These are phyloP conservation scores for Incurvaria masculella DNA, from an alignment of 2,888 invertebrate species.

Conservation along the genomic window DNA sequence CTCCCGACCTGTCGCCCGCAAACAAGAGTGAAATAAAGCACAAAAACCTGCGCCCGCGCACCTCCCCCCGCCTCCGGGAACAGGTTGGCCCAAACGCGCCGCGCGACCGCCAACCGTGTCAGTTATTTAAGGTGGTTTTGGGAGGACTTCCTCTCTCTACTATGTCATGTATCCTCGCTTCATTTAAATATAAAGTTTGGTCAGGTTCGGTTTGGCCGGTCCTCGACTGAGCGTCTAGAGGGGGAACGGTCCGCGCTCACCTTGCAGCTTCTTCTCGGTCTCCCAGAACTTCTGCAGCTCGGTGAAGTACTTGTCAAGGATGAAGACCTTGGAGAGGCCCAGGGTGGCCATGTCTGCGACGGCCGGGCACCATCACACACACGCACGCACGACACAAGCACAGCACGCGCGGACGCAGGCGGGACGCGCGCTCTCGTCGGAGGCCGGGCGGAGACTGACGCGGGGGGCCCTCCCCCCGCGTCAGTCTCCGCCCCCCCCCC, in stretches of 20 bases:
- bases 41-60: neutral
- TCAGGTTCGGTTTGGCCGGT: too few species aligned
- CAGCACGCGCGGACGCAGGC: slow-evolving; percentile 1
- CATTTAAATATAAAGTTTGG: too few species aligned
- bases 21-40: neutral
- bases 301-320: slow-evolving; percentile 96
- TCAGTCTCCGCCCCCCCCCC: slow-evolving; percentile 11
- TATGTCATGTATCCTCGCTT: too few species aligned
- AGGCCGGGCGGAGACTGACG: slow-evolving; percentile 1
- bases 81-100: neutral
- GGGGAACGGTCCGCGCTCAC: slow-evolving; percentile 53
- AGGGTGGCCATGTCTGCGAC: slow-evolving; percentile 82
- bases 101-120: neutral
- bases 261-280: slow-evolving; percentile 93
- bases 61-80: neutral
- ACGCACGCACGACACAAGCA: neutral
- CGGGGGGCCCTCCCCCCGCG: slow-evolving; percentile 20
- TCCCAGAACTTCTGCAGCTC: slow-evolving; percentile 97
- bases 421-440: slow-evolving; percentile 16
- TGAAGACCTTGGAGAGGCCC: slow-evolving; percentile 96
- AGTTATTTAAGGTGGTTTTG: neutral
- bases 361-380: slow-evolving; percentile 32
- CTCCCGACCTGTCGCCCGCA: neutral
- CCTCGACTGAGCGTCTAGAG: neutral
- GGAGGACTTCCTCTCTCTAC: neutral